A percentile compares a stretch with the other conserved stretches of the same genome.
Evolutionary conservation across 2,797 vertebrate species (phyloP).

Genomic region (Apodemus agrarius): DNA sequence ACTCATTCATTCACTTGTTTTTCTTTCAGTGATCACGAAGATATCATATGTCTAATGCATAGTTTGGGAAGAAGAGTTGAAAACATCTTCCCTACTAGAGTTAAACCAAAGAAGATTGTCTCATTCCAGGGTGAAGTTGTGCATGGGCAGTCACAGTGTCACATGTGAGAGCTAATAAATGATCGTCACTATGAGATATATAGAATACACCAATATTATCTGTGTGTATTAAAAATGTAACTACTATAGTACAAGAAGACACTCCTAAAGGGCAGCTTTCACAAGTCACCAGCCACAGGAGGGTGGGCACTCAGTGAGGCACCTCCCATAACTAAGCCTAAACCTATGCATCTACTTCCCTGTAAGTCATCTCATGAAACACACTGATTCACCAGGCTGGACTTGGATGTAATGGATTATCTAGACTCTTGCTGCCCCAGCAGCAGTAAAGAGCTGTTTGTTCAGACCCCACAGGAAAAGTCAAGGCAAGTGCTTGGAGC

Average conservation of each 20-base stretch:
- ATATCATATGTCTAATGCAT: not conserved
- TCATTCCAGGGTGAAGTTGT: not conserved
- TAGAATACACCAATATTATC: not conserved
- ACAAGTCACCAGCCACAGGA: not conserved
- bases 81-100: not conserved
- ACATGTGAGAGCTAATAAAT: not conserved
- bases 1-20: conserved; percentile 17
- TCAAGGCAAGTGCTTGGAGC: not conserved
- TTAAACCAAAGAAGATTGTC: not conserved
- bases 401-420: not conserved
- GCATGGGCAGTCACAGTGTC: not conserved
- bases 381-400: not conserved
- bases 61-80: not conserved
- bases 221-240: not conserved
- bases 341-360: not conserved
- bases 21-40: not conserved
- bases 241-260: not conserved
- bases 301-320: not conserved
- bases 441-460: not conserved
- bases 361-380: not conserved
- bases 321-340: not conserved
- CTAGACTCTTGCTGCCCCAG: not conserved
- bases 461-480: not conserved
- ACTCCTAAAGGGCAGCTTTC: not conserved
- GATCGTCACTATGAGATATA: not conserved